Conservation (phyloP, 2,797 vertebrate genomes). For the Enteromius anoplus region DNA sequence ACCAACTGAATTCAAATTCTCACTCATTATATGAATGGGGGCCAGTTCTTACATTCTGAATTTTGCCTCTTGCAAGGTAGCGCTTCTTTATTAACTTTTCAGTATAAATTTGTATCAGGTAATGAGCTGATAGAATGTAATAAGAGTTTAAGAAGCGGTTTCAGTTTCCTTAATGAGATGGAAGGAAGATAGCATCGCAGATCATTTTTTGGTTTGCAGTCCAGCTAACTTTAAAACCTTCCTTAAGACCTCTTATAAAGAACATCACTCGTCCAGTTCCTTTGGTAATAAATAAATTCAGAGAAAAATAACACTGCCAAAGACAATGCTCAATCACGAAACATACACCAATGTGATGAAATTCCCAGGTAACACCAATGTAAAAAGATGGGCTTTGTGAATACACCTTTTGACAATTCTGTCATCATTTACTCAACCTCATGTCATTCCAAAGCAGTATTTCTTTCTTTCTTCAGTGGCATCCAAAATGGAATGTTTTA, state of each 20-base stretch:
- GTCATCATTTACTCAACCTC: not conserved
- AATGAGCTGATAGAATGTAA: constrained; percentile 2
- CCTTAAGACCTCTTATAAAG: not conserved
- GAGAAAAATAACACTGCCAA: not conserved
- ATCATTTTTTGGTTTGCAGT: not conserved
- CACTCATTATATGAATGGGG: not conserved
- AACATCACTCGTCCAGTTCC: not conserved
- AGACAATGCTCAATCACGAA: not conserved
- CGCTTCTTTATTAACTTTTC: not conserved
- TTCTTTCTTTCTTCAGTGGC: not conserved
- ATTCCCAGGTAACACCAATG: not conserved
- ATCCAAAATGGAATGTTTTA: not conserved
- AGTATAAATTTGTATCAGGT: not conserved
- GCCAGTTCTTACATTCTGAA: not conserved
- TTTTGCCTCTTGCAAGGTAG: not conserved
- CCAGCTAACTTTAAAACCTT: constrained; percentile 2
- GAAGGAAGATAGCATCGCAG: not conserved
- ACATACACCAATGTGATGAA: constrained; percentile 1
- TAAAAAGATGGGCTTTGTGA: not conserved
- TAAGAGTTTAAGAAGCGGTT: constrained; percentile 1
- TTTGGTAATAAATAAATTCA: not conserved
- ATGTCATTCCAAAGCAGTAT: not conserved
- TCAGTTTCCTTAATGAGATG: constrained; percentile 17
- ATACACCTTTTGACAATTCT: constrained; percentile 3
- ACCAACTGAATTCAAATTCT: not conserved